Conservation (phyloP, 2,797 vertebrate genomes). For the Bradypodion ventrale region DNA sequence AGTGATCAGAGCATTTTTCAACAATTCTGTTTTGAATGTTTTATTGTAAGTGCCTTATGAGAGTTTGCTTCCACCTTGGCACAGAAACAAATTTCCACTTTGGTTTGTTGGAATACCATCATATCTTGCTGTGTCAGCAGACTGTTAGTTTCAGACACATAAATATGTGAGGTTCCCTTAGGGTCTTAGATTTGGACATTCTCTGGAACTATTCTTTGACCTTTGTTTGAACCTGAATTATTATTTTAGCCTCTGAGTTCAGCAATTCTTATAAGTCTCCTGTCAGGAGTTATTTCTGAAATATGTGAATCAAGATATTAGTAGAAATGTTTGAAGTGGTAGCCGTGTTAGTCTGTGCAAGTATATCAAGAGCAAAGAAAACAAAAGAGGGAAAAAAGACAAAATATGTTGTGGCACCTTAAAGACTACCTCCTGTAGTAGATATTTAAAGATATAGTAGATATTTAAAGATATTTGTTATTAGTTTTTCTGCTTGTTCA, state of each 20-base stretch:
- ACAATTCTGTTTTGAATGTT: background rate
- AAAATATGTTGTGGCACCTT: too few species aligned
- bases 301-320: background rate
- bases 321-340: background rate
- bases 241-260: background rate
- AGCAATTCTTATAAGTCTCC: background rate
- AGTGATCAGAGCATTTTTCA: background rate
- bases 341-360: too few species aligned
- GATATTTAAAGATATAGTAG: too few species aligned
- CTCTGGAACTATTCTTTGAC: constrained; percentile 7
- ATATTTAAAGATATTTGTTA: too few species aligned
- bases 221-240: background rate
- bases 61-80: background rate
- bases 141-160: constrained; percentile 6
- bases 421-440: too few species aligned
- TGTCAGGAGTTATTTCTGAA: background rate
- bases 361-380: too few species aligned
- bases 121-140: background rate
- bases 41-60: background rate
- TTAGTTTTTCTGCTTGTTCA: too few species aligned
- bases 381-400: too few species aligned
- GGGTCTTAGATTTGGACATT: background rate
- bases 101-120: background rate
- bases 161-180: background rate
- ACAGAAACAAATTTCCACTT: background rate